Evolutionary conservation across 2,113 vertebrate species (phyloP).

Genomic region (Hydrochoerus hydrochaeris): DNA sequence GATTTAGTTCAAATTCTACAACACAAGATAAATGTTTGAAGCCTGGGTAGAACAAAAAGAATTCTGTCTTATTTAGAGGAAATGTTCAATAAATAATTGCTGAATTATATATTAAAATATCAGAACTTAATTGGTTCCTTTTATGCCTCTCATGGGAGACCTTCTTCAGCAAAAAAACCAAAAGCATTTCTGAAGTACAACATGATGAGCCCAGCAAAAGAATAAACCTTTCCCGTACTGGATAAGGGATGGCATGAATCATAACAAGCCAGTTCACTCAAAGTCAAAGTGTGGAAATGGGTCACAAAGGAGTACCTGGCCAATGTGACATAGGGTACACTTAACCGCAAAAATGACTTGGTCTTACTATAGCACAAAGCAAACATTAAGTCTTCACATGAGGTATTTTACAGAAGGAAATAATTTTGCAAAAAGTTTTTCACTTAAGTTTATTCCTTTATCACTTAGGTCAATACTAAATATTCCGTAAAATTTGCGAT

Average conservation of each 20-base stretch:
- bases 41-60: conserved; percentile 19
- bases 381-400: conserved; percentile 41
- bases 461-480: conserved; percentile 37
- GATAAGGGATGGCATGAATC: background rate
- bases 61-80: conserved; percentile 38
- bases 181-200: conserved; percentile 17
- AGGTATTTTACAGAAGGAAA: background rate
- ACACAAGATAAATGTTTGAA: conserved; percentile 50
- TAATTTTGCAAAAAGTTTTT: conserved; percentile 13
- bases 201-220: background rate
- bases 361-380: conserved; percentile 41
- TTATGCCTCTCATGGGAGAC: conserved; percentile 24
- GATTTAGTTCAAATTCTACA: conserved; percentile 41
- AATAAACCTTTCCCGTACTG: conserved; percentile 31
- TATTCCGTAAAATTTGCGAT: conserved; percentile 35
- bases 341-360: conserved; percentile 62
- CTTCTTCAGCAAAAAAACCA: background rate
- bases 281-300: background rate
- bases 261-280: conserved; percentile 46
- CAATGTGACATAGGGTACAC: conserved; percentile 26
- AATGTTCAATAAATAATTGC: background rate
- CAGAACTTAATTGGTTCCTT: conserved; percentile 24
- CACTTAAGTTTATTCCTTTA: background rate
- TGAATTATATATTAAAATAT: conserved; percentile 26
- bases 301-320: conserved; percentile 15